Percentiles rank a stretch among this genome's conserved stretches.
Evolutionary conservation across 1,140 invertebrate genomes (phyloP).

Genomic region (Bombus sylvicola): DNA sequence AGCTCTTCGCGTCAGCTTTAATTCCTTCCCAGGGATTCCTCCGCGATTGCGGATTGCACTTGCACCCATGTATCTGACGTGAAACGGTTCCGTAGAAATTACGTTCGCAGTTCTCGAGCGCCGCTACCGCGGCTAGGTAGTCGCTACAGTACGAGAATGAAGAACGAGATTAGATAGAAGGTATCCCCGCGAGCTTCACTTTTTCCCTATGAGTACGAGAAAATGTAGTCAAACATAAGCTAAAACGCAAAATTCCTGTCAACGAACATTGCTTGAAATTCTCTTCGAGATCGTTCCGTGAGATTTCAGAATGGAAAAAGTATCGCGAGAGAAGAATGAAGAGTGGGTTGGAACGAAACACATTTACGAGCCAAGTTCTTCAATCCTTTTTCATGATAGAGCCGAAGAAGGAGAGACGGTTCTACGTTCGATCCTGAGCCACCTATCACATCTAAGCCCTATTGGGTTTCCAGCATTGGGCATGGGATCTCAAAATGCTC

Average conservation of each 20-base stretch:
- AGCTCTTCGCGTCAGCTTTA: constrained; percentile 37
- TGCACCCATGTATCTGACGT: not conserved
- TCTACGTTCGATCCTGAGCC: constrained; percentile 13
- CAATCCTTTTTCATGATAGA: not conserved
- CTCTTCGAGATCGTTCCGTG: no score
- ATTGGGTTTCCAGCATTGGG: not conserved
- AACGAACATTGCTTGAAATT: not conserved
- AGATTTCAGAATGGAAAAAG: not conserved
- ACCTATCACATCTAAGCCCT: constrained; percentile 21
- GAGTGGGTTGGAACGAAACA: not conserved
- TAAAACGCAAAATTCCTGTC: not conserved
- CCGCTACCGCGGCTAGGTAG: not conserved
- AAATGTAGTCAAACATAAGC: not conserved
- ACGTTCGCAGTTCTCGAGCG: not conserved
- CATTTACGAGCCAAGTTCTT: constrained; percentile 2
- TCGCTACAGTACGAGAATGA: not conserved
- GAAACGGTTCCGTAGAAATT: constrained; percentile 15
- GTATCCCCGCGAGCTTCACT: not conserved
- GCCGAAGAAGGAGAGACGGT: not conserved
- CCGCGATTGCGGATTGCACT: constrained; percentile 30
- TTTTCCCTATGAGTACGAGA: not conserved
- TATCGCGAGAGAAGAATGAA: not conserved
- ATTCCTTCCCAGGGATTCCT: constrained; percentile 33
- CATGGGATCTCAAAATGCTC: not conserved
- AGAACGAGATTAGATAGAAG: no score